Percentiles rank a stretch among this genome's conserved stretches.
These are phyloP conservation scores for Triplophysa yarkandensis DNA, from an alignment of 2,797 vertebrate species.

Conservation along the genomic window DNA sequence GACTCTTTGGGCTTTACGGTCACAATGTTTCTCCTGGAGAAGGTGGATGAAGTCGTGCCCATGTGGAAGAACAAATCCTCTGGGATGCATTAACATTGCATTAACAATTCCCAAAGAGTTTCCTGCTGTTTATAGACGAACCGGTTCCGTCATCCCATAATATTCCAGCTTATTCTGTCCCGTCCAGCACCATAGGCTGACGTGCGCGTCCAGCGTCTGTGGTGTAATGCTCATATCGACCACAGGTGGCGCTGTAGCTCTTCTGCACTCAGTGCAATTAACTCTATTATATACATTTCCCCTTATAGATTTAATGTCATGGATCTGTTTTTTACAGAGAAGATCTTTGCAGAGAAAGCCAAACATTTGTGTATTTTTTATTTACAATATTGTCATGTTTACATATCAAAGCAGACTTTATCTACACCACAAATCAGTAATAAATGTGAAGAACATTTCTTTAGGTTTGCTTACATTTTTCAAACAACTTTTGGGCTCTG, in stretches of 20 bases:
- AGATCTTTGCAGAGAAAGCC: too few relatives aligned
- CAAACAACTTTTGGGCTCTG: neutral
- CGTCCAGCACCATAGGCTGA: neutral
- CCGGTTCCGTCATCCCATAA: neutral
- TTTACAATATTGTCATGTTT: slow-evolving; percentile 36
- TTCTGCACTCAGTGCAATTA: too few relatives aligned
- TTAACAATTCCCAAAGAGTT: neutral
- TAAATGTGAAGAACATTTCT: neutral
- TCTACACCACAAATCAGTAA: neutral
- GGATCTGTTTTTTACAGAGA: neutral
- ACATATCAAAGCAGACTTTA: neutral
- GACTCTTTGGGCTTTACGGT: slow-evolving; percentile 51
- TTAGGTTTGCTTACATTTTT: neutral
- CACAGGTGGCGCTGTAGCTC: slow-evolving; percentile 37
- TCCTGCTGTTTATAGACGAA: neutral
- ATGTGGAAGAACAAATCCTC: slow-evolving; percentile 52
- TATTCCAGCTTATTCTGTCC: neutral
- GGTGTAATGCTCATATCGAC: neutral
- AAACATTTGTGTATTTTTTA: too few relatives aligned
- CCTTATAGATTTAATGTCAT: too few relatives aligned
- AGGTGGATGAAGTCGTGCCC: slow-evolving; percentile 62
- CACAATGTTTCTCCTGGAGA: slow-evolving; percentile 56
- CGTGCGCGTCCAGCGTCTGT: neutral
- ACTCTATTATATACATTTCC: too few relatives aligned
- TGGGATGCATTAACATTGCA: slow-evolving; percentile 35